Base-by-base conservation (phyloP, 2,113 vertebrate species). In the Mustela nigripes region DNA sequence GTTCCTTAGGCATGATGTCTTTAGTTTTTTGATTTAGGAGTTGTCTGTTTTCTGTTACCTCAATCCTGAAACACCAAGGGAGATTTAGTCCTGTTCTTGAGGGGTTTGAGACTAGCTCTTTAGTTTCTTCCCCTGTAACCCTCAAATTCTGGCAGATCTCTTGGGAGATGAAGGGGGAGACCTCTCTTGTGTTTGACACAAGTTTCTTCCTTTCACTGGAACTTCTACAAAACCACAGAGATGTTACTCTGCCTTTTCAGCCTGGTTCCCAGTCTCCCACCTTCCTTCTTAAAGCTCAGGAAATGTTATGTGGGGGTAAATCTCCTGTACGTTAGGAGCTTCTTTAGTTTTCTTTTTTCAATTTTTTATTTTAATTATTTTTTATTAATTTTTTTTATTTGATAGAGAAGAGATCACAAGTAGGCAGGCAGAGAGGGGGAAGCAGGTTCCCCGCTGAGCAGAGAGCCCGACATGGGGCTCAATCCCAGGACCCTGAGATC, bases 11-110 rank as follows among this genome's bases (percentile, higher is more conserved):
- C 42, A n/a, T 56, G 65, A 48, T 28, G 28, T 56, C 92, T 71
- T 83, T 1, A 81, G 91, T 26, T 36, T 95, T 96, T 93, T 86
- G 63, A 76, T 95, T 90, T 83, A 86, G 58, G 69, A n/a, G 28
- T 67, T 92, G 69, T 4, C 67, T 78, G 22, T 95, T 96, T 90
- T 92, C 26, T 93, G 11, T 90, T 89, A 67, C 4, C 14, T 81
- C 45, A 71, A 19, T 90, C n/a, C 36, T 81, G 11, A 78, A 63
- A 60, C 42, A 91, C 36, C 53, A 86, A 60, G 26, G 63, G 36
- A 76, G 12, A 84, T 73, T 93, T 67, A 62, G 26, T 92, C 58
- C 8, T 69, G 0, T 79, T 89, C 73, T 74, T 84, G 12, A 93
- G 58, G 90, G 28, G 12, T 89, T 86, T 81, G 39, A 90, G 28